Conservation (phyloP, 2,888 invertebrate genomes). For the Apeira syringaria region DNA sequence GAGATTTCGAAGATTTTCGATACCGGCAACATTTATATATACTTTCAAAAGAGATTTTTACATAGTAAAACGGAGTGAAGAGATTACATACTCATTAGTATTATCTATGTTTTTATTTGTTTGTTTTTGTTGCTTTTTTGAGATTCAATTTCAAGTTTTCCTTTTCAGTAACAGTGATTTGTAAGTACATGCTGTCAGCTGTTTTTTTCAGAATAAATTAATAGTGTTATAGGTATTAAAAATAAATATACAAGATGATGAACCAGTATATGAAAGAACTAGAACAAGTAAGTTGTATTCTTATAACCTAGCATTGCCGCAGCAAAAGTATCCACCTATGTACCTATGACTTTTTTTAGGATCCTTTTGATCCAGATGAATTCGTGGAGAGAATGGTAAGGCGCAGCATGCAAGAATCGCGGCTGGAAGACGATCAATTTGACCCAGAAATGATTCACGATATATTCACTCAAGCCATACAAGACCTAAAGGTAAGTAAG, state of each 20-base stretch:
- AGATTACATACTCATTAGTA: no score
- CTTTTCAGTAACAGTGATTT: no score
- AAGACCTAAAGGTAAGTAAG: slow-evolving; percentile 84
- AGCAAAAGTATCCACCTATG: background rate
- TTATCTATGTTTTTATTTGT: no score
- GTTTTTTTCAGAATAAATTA: no score
- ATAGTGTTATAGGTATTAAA: background rate
- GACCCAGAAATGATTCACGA: slow-evolving; percentile 94
- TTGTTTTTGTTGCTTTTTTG: no score
- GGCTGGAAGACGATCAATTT: slow-evolving; percentile 86
- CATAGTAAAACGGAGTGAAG: no score
- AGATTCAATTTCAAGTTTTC: no score
- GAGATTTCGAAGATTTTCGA: no score
- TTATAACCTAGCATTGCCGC: background rate
- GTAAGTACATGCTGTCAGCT: no score
- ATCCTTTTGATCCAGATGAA: slow-evolving; percentile 98
- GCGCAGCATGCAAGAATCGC: slow-evolving; percentile 92
- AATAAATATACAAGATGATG: slow-evolving; percentile 86
- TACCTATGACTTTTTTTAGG: slow-evolving; percentile 81
- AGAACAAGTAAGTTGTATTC: slow-evolving; percentile 86
- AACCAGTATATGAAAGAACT: slow-evolving; percentile 94
- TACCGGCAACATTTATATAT: no score
- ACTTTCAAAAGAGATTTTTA: no score
- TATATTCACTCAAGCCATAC: slow-evolving; percentile 96
- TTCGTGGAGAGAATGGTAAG: slow-evolving; percentile 98